phyloP scores from a whole-genome alignment of 2,113 vertebrate species.

The Telmatochromis sp. region DNA sequence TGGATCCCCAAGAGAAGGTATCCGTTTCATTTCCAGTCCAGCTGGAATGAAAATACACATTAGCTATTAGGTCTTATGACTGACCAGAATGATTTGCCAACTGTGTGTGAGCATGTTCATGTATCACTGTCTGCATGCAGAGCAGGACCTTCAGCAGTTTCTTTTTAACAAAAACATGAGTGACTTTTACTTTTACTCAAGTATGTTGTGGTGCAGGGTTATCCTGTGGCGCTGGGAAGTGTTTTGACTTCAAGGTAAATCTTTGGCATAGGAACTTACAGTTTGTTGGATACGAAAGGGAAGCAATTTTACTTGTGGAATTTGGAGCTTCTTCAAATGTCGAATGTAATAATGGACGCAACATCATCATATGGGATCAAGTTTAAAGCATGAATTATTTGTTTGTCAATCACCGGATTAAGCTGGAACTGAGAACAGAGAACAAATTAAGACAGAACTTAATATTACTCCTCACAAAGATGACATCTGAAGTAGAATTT shows the following conservation, averaged over 20 bases:
- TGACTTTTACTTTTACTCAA: neutral
- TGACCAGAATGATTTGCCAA: slow-evolving; percentile 37
- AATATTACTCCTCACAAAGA: neutral
- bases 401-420: neutral
- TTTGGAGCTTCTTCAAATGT: neutral
- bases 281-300: neutral
- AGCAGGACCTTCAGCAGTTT: neutral
- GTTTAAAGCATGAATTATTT: neutral
- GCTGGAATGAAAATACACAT: slow-evolving; percentile 57
- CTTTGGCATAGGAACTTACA: neutral
- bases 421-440: neutral
- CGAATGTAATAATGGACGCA: accelerated
- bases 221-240: neutral
- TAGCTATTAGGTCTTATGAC: slow-evolving; percentile 28
- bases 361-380: neutral
- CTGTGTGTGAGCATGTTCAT: neutral
- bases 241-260: neutral
- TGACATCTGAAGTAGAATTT: neutral
- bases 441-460: neutral
- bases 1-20: slow-evolving; percentile 28
- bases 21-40: slow-evolving; percentile 37
- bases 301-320: neutral
- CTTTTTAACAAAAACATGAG: neutral
- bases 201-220: neutral
- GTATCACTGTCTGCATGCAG: neutral